A percentile compares a stretch with the other conserved stretches of the same genome.
Conservation (phyloP, 1,140 invertebrate genomes). For the Lanistes nyassanus region DNA sequence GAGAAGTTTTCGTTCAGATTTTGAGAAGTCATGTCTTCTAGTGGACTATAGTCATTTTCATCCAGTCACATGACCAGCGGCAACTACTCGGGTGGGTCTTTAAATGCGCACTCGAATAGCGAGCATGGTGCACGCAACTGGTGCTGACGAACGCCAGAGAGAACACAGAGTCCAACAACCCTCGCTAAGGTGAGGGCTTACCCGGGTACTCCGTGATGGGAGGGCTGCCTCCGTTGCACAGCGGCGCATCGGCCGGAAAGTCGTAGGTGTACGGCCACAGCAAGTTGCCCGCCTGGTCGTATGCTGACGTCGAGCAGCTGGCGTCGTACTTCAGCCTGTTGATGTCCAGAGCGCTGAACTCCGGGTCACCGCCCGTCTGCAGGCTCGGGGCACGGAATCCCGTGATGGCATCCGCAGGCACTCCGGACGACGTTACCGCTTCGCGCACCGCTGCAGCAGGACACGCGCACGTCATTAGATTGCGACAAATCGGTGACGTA, state of each 20-base stretch:
- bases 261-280: conserved; percentile 30
- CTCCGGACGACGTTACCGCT: conserved; percentile 22
- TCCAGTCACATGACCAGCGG: too few relatives aligned
- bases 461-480: not conserved
- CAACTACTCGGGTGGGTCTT: too few relatives aligned
- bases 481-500: too few relatives aligned
- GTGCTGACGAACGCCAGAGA: too few relatives aligned
- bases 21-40: too few relatives aligned
- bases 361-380: conserved; percentile 93
- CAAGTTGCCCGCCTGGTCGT: not conserved
- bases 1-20: too few relatives aligned
- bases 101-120: too few relatives aligned
- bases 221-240: conserved; percentile 14
- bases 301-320: conserved; percentile 63
- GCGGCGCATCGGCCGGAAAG: conserved; percentile 3
- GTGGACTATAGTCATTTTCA: too few relatives aligned
- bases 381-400: conserved; percentile 93
- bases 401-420: conserved; percentile 61
- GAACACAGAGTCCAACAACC: too few relatives aligned
- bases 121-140: too few relatives aligned
- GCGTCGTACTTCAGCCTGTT: conserved; percentile 91
- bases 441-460: conserved; percentile 33
- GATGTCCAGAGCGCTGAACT: conserved; percentile 80
- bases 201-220: conserved; percentile 2
- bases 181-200: too few relatives aligned